Percentiles rank a stretch among this genome's conserved stretches.
Evolutionary conservation across 2,113 vertebrate genomes (phyloP).

Genomic region (Sapajus apella): DNA sequence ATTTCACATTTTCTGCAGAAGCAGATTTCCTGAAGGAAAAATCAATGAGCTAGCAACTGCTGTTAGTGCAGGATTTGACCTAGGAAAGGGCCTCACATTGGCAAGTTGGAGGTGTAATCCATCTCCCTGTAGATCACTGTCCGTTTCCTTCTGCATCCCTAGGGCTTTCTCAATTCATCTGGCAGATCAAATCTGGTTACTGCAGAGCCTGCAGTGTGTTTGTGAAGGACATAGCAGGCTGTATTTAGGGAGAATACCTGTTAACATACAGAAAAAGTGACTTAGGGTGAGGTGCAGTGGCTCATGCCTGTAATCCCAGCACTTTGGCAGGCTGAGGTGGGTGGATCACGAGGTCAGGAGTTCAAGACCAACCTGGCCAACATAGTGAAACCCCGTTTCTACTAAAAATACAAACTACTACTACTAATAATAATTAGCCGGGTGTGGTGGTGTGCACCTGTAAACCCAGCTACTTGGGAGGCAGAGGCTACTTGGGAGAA

Average conservation of each 20-base stretch:
- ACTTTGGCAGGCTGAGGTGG: too few species aligned
- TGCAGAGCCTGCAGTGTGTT: neutral
- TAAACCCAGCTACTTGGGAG: too few species aligned
- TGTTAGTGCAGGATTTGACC: neutral
- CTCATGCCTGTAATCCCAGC: too few species aligned
- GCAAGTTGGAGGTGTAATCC: neutral
- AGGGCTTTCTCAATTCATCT: constrained; percentile 30
- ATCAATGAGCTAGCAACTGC: neutral
- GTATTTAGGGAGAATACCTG: neutral
- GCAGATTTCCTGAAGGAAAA: neutral
- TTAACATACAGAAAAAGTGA: neutral
- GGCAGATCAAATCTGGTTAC: neutral
- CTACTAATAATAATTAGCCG: too few species aligned
- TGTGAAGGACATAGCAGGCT: constrained; percentile 9
- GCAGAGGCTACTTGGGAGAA: too few species aligned
- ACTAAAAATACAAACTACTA: too few species aligned
- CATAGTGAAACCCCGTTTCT: too few species aligned
- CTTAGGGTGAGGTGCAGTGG: too few species aligned
- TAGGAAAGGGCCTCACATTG: neutral
- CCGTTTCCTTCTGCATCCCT: neutral
- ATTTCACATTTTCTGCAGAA: neutral
- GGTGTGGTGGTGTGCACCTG: too few species aligned
- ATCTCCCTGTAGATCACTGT: neutral
- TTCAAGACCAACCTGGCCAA: too few species aligned
- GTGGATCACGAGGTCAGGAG: too few species aligned